These are phyloP conservation scores for Oreortyx pictus DNA, from an alignment of 2,797 vertebrate genomes.

Conservation along the genomic window DNA sequence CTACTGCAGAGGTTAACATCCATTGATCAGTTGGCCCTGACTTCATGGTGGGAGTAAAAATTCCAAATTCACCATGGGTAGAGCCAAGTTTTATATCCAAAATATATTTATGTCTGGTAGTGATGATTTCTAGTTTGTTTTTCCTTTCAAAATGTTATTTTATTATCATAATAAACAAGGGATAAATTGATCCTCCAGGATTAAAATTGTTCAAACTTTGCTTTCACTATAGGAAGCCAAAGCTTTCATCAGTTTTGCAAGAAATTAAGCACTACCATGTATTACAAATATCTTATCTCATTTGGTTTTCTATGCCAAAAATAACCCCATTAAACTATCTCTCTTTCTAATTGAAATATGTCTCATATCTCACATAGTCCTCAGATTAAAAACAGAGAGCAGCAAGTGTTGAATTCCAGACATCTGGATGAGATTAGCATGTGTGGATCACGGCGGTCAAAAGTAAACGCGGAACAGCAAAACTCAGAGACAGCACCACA, in stretches of 20 bases:
- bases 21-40: not conserved
- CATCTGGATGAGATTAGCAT: slow-evolving; percentile 12
- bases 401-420: not conserved
- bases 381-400: slow-evolving; percentile 6
- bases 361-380: not conserved
- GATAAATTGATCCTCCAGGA: not conserved
- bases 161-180: not conserved
- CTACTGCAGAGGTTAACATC: not conserved
- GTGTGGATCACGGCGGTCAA: not conserved
- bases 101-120: not conserved
- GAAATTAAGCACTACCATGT: not conserved
- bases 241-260: slow-evolving; percentile 12
- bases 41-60: not conserved
- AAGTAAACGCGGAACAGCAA: slow-evolving; percentile 10
- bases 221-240: not conserved
- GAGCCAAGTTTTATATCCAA: not conserved
- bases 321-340: not conserved
- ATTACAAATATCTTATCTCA: not conserved
- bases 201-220: not conserved
- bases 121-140: slow-evolving; percentile 20
- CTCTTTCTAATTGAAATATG: not conserved
- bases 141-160: slow-evolving; percentile 12
- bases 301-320: slow-evolving; percentile 13
- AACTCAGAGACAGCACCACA: not conserved
- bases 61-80: not conserved